phyloP scores from a whole-genome alignment of 2,888 invertebrate species.

The Thalpophila matura region DNA sequence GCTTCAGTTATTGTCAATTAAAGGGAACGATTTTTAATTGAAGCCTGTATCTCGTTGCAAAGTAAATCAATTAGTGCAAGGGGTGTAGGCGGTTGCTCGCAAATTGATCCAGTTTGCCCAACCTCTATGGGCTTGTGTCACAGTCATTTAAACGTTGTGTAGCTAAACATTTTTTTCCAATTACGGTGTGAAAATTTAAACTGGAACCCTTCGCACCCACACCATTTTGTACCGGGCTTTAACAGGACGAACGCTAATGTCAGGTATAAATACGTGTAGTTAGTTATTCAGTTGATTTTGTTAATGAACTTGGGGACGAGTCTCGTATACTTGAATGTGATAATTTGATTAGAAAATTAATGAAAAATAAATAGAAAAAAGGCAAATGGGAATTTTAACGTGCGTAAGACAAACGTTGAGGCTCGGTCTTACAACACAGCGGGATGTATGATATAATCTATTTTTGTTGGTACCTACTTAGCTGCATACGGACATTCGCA shows the following conservation, averaged over 20 bases:
- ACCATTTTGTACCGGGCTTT: constrained; percentile 25
- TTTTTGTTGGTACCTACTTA: no score
- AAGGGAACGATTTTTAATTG: constrained; percentile 83
- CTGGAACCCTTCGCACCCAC: constrained; percentile 25
- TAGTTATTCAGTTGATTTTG: constrained; percentile 46
- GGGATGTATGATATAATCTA: no score
- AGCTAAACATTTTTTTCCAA: constrained; percentile 60
- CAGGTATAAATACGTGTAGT: constrained; percentile 31
- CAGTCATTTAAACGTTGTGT: constrained; percentile 56
- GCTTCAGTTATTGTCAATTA: constrained; percentile 78
- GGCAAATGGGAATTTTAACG: no score
- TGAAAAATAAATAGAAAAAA: constrained; percentile 27
- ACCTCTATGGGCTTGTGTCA: constrained; percentile 63
- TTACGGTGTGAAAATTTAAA: constrained; percentile 56
- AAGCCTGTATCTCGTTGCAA: constrained; percentile 81
- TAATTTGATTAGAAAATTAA: constrained; percentile 27
- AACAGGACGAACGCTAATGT: constrained; percentile 37
- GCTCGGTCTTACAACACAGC: no score
- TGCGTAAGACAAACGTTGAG: no score
- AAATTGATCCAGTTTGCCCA: constrained; percentile 78
- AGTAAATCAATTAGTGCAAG: constrained; percentile 88
- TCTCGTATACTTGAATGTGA: constrained; percentile 16
- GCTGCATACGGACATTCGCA: no score
- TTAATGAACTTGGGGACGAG: constrained; percentile 33
- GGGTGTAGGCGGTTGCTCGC: constrained; percentile 72